Percentiles rank a stretch among this genome's conserved stretches.
These are phyloP conservation scores for Thripadectes ignobilis DNA, from an alignment of 2,797 vertebrate genomes.

Conservation along the genomic window DNA sequence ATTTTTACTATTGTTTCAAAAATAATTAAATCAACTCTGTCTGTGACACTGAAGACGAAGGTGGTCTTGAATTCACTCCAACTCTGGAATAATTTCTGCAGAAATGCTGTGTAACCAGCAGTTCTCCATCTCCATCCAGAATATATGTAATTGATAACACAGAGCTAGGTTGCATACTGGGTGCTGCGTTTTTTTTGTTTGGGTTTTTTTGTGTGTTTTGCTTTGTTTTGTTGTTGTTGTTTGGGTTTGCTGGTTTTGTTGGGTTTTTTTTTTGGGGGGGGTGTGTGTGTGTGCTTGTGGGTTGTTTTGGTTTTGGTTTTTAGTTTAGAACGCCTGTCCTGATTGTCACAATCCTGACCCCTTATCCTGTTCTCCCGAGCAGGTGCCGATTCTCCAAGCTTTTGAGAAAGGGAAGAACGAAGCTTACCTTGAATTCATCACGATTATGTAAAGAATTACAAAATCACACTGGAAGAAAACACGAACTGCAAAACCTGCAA, in stretches of 20 bases:
- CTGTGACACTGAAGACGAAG: not conserved
- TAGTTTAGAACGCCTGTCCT: rapidly evolving
- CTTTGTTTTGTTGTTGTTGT: not conserved
- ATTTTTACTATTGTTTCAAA: not conserved
- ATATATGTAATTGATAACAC: not conserved
- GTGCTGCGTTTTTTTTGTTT: too few relatives aligned
- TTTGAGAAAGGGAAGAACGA: not conserved
- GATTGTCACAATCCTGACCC: not conserved
- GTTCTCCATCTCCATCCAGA: not conserved
- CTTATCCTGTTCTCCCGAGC: not conserved
- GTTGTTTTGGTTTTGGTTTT: not conserved
- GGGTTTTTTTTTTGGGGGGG: not conserved
- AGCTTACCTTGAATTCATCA: not conserved
- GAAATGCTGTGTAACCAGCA: not conserved
- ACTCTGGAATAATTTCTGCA: not conserved
- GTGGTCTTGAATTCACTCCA: not conserved
- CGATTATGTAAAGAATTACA: too few relatives aligned
- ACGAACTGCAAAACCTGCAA: not conserved
- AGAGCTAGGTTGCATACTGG: not conserved
- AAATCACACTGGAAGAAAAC: not conserved
- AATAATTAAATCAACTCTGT: not conserved
- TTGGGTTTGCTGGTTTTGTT: not conserved
- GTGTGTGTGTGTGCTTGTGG: too few relatives aligned
- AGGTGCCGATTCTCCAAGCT: not conserved
- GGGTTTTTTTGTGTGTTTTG: not conserved